A percentile compares a stretch with the other conserved stretches of the same genome.
Conservation (phyloP, 2,797 vertebrate genomes). For the Sebastes minor region DNA sequence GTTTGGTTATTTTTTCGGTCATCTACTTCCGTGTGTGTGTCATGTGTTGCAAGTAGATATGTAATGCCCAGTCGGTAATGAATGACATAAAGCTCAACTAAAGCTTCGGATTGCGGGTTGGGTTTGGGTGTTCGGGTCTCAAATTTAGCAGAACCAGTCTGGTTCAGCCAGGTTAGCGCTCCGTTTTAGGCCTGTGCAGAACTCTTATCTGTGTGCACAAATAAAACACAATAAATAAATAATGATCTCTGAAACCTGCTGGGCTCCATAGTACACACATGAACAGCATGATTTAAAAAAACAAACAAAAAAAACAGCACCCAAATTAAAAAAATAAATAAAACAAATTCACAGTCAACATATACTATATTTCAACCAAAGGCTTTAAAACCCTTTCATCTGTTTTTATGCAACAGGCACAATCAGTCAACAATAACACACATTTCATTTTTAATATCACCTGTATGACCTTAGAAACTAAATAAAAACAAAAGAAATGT, state of each 20-base stretch:
- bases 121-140: no score
- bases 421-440: conserved; percentile 12
- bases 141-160: no score
- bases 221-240: not conserved
- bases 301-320: not conserved
- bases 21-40: not conserved
- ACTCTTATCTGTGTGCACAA: not conserved
- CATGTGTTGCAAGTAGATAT: not conserved
- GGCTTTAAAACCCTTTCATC: not conserved
- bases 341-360: not conserved
- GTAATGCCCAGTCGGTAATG: no score
- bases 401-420: conserved; percentile 24
- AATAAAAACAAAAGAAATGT: not conserved
- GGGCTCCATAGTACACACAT: not conserved
- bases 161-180: no score
- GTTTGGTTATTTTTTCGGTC: not conserved
- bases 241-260: not conserved
- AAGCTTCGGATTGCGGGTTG: no score
- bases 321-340: not conserved
- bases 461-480: not conserved
- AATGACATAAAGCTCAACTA: no score
- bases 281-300: not conserved
- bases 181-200: not conserved
- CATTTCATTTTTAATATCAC: not conserved
- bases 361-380: conserved; percentile 6